These are phyloP conservation scores for Pardalotus punctatus DNA, from an alignment of 2,113 vertebrate genomes.

Conservation along the genomic window DNA sequence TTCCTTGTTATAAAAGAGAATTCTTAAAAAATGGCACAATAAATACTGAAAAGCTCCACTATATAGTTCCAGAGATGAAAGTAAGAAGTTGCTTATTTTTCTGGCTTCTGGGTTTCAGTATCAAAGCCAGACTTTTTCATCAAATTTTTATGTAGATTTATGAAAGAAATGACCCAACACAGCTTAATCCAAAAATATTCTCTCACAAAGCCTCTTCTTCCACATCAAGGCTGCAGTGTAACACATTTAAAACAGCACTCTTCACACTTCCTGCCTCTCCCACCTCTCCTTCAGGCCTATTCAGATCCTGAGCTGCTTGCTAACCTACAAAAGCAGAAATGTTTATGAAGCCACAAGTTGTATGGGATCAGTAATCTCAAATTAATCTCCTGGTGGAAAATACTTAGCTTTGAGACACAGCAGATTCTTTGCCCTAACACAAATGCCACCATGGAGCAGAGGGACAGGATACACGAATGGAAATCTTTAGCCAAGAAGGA, in stretches of 20 bases:
- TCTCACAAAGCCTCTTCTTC: background rate
- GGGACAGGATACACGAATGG: fast-evolving
- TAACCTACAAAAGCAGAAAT: background rate
- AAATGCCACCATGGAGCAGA: background rate
- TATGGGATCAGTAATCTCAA: background rate
- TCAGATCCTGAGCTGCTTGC: background rate
- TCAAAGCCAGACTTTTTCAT: background rate
- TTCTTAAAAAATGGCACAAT: background rate
- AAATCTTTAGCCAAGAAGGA: background rate
- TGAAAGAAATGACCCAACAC: background rate
- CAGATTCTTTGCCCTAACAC: background rate
- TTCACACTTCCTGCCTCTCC: background rate
- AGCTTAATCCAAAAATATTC: background rate
- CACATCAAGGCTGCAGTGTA: background rate
- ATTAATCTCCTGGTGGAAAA: fast-evolving
- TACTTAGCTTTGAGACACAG: background rate
- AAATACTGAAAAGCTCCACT: background rate
- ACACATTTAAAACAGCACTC: background rate
- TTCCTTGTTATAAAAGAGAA: background rate
- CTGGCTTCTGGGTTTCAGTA: background rate
- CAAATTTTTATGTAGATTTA: background rate
- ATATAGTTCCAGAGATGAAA: background rate
- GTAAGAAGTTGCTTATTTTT: background rate
- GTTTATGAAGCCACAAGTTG: background rate
- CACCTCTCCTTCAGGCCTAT: background rate